phyloP scores from a whole-genome alignment of 2,797 vertebrate genomes.

The Spinus olivaceus region DNA sequence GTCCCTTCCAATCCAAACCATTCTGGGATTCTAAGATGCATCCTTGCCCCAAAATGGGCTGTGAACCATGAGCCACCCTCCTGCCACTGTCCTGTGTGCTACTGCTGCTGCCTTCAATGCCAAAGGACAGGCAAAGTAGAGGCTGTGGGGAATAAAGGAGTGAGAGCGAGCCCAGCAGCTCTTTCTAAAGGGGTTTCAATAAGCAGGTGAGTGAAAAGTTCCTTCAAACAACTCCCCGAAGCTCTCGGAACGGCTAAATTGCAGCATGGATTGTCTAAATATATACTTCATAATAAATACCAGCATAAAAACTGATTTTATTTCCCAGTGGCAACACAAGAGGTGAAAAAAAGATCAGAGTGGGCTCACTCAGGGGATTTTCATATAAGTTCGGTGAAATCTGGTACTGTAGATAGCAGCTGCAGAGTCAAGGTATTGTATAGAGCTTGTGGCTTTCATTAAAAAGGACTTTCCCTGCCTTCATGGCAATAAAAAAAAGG shows the following conservation, averaged over 20 bases:
- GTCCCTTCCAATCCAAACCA: not conserved
- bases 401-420: not conserved
- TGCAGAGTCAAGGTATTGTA: not conserved
- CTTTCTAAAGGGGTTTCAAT: not conserved
- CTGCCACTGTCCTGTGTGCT: not conserved
- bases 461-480: conserved; percentile 24
- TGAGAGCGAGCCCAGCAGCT: not conserved
- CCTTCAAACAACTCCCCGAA: not conserved
- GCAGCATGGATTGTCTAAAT: not conserved
- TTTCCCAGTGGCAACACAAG: not conserved
- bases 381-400: not conserved
- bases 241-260: not conserved
- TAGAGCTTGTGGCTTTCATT: conserved; percentile 25
- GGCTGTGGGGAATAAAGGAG: not conserved
- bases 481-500: conserved; percentile 1
- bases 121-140: not conserved
- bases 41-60: not conserved
- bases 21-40: not conserved
- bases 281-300: conserved; percentile 9
- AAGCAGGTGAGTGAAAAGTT: not conserved
- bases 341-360: conserved; percentile 1
- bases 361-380: not conserved
- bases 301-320: conserved; percentile 1
- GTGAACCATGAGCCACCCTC: not conserved
- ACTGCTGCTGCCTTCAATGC: not conserved